Evolutionary conservation across 1,140 invertebrate species (phyloP).

Genomic region (Archegozetes longisetosus): DNA sequence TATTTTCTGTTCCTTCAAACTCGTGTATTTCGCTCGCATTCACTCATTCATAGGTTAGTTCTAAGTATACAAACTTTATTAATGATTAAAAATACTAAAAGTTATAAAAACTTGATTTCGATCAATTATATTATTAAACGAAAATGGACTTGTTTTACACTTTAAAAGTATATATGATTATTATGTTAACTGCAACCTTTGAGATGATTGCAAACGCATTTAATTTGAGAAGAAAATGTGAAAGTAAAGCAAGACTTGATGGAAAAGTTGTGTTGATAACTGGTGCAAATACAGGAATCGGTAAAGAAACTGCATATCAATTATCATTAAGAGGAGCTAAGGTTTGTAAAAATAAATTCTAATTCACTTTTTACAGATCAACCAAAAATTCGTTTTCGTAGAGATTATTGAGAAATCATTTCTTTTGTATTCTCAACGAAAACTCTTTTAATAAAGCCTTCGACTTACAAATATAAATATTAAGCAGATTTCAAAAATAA

Average conservation of each 20-base stretch:
- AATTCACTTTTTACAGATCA: too few species aligned
- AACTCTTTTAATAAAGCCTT: not conserved
- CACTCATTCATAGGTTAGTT: too few species aligned
- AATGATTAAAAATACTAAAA: not conserved
- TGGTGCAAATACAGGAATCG: constrained; percentile 71
- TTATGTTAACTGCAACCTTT: not conserved
- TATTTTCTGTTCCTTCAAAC: too few species aligned
- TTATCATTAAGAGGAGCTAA: constrained; percentile 53
- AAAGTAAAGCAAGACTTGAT: constrained; percentile 23
- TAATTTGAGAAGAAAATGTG: not conserved
- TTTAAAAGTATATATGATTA: not conserved
- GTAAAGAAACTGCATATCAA: constrained; percentile 56
- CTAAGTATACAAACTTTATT: not conserved
- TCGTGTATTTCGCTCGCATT: too few species aligned
- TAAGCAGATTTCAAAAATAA: too few species aligned
- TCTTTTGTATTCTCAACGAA: too few species aligned
- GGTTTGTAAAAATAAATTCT: constrained; percentile 26
- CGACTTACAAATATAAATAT: not conserved
- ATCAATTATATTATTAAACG: not conserved
- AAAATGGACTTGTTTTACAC: not conserved
- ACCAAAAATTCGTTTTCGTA: too few species aligned
- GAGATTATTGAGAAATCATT: too few species aligned
- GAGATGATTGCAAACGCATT: not conserved
- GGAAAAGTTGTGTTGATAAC: constrained; percentile 66
- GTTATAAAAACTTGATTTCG: not conserved